Conservation (phyloP, 2,888 invertebrate genomes). For the Cremastinae sp. region DNA sequence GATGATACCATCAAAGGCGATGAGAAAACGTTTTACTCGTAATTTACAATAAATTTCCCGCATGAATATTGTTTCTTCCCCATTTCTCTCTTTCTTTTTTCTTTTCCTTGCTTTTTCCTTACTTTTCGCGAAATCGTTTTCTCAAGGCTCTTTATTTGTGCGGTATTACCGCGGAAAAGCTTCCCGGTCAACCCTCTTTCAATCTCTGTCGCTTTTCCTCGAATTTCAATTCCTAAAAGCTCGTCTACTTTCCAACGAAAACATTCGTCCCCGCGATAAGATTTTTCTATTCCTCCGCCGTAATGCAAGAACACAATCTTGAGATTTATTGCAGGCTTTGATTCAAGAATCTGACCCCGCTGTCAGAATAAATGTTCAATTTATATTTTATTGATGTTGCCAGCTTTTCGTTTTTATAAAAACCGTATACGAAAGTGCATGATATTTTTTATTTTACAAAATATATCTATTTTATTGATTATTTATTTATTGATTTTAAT, state of each 20-base stretch:
- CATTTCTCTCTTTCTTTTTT: neutral
- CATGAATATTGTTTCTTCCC: conserved; percentile 31
- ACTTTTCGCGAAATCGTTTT: too few species aligned
- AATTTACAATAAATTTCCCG: conserved; percentile 35
- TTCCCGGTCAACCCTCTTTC: conserved; percentile 19
- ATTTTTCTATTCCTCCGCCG: conserved; percentile 20
- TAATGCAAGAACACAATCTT: conserved; percentile 31
- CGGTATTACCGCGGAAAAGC: conserved; percentile 11
- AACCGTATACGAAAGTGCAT: too few species aligned
- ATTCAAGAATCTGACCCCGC: too few species aligned
- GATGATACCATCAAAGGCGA: conserved; percentile 15
- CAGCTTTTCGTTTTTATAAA: too few species aligned
- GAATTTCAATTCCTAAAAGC: conserved; percentile 15
- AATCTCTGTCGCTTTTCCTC: conserved; percentile 35
- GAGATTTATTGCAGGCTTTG: too few species aligned
- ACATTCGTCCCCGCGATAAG: conserved; percentile 23
- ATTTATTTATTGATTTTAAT: too few species aligned
- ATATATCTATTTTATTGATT: too few species aligned
- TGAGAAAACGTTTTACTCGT: conserved; percentile 25
- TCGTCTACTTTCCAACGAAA: neutral
- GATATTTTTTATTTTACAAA: too few species aligned
- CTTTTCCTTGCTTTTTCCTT: neutral
- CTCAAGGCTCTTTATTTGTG: too few species aligned
- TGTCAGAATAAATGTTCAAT: too few species aligned
- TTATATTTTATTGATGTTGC: too few species aligned